Evolutionary conservation across 2,888 invertebrate species (phyloP).

Genomic region (Tetheella fluctuosa): DNA sequence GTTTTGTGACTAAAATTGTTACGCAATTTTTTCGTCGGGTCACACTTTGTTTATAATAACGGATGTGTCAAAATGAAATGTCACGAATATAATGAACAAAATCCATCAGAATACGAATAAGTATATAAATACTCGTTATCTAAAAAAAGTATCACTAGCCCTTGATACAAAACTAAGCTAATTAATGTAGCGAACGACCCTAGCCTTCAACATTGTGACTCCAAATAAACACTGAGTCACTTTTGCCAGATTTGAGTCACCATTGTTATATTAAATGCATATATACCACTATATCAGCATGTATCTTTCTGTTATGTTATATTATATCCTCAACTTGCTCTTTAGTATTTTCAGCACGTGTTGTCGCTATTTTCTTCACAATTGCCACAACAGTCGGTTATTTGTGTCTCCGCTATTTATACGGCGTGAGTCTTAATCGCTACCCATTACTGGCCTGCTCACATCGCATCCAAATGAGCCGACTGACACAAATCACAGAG

Average conservation of each 20-base stretch:
- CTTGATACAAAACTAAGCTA: background rate
- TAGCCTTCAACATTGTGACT: background rate
- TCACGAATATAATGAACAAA: background rate
- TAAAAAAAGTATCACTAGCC: background rate
- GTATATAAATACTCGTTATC: no score
- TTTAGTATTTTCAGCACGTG: slow-evolving; percentile 33
- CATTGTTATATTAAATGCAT: background rate
- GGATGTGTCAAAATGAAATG: slow-evolving; percentile 39
- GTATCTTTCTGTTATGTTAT: background rate
- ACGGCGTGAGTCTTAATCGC: slow-evolving; percentile 54
- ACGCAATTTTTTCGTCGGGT: slow-evolving; percentile 49
- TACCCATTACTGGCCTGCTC: slow-evolving; percentile 50
- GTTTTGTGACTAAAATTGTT: slow-evolving; percentile 48
- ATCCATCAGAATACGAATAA: no score
- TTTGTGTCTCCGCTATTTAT: slow-evolving; percentile 56
- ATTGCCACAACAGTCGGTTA: slow-evolving; percentile 46
- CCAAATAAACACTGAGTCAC: slow-evolving; percentile 8
- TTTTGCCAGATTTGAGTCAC: background rate
- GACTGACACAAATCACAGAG: slow-evolving; percentile 35
- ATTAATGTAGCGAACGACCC: slow-evolving; percentile 1
- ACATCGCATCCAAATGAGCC: slow-evolving; percentile 57
- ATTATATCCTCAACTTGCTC: background rate
- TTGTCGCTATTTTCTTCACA: slow-evolving; percentile 52
- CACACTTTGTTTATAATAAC: slow-evolving; percentile 59
- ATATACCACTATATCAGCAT: background rate